Percentiles rank a stretch among this genome's conserved stretches.
phyloP scores from a whole-genome alignment of 1,140 invertebrate genomes.

The Plutomurus gul region DNA sequence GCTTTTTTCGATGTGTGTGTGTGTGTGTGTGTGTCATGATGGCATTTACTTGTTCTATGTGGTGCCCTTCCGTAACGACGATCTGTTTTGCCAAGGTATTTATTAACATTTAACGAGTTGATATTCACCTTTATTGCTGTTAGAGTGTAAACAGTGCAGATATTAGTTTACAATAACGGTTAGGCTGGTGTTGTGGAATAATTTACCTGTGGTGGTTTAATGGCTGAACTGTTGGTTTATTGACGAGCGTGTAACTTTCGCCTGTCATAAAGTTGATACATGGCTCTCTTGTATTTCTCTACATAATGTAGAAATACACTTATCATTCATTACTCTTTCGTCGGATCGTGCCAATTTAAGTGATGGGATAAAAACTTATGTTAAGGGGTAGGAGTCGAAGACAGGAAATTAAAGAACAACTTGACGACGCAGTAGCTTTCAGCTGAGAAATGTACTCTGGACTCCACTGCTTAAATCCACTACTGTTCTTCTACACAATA shows the following conservation, averaged over 20 bases:
- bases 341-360: conserved; percentile 32
- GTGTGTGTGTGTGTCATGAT: too few relatives aligned
- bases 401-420: conserved; percentile 31
- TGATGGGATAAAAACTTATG: conserved; percentile 11
- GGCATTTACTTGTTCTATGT: too few relatives aligned
- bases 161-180: too few relatives aligned
- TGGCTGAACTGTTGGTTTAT: too few relatives aligned
- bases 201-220: background rate
- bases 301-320: too few relatives aligned
- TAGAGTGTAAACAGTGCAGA: background rate
- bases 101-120: background rate
- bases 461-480: background rate
- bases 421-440: conserved; percentile 6
- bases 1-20: too few relatives aligned
- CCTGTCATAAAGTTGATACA: too few relatives aligned
- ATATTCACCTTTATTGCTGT: background rate
- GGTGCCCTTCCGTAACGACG: too few relatives aligned
- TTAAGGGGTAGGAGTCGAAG: conserved; percentile 13
- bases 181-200: too few relatives aligned
- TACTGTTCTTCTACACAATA: background rate
- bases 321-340: conserved; percentile 2
- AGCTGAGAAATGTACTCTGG: conserved; percentile 16
- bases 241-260: too few relatives aligned
- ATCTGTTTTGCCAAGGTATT: too few relatives aligned
- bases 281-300: too few relatives aligned